Percentiles rank a stretch among this genome's conserved stretches.
phyloP scores from a whole-genome alignment of 1,140 invertebrate genomes.

The Macrotrachela quadricornifera region DNA sequence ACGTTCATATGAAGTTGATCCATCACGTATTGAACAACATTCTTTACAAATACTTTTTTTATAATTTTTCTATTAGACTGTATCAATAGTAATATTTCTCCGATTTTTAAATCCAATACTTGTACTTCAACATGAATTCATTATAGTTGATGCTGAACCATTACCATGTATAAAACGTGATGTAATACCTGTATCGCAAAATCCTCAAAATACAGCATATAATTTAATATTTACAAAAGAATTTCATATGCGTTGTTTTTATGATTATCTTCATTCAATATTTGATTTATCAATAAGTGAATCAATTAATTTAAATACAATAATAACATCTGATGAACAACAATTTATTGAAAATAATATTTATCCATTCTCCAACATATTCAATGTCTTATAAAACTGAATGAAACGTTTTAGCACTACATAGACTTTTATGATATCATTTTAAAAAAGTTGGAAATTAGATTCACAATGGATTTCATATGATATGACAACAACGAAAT shows the following conservation, averaged over 20 bases:
- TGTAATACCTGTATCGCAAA: constrained; percentile 90
- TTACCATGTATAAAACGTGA: constrained; percentile 58
- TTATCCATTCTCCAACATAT: too few species aligned
- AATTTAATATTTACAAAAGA: constrained; percentile 94
- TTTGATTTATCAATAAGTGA: too few species aligned
- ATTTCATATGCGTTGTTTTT: constrained; percentile 87
- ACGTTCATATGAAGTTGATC: constrained; percentile 67
- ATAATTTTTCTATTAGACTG: constrained; percentile 37
- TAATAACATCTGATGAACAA: too few species aligned
- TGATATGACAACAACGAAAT: constrained; percentile 90
- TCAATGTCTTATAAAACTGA: constrained; percentile 62
- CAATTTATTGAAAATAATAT: too few species aligned
- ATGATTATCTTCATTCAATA: constrained; percentile 53
- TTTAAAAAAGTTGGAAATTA: constrained; percentile 72
- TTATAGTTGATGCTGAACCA: constrained; percentile 67
- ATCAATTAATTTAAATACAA: too few species aligned
- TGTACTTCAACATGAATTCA: constrained; percentile 86
- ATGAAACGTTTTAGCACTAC: constrained; percentile 76
- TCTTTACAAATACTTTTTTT: constrained; percentile 39
- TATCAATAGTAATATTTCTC: constrained; percentile 84
- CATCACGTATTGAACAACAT: constrained; percentile 47
- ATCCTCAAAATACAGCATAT: constrained; percentile 92
- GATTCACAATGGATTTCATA: constrained; percentile 36
- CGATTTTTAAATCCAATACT: constrained; percentile 87
- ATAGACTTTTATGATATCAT: constrained; percentile 81